phyloP scores from a whole-genome alignment of 2,797 vertebrate species.

The Pseudomugil gertrudae region DNA sequence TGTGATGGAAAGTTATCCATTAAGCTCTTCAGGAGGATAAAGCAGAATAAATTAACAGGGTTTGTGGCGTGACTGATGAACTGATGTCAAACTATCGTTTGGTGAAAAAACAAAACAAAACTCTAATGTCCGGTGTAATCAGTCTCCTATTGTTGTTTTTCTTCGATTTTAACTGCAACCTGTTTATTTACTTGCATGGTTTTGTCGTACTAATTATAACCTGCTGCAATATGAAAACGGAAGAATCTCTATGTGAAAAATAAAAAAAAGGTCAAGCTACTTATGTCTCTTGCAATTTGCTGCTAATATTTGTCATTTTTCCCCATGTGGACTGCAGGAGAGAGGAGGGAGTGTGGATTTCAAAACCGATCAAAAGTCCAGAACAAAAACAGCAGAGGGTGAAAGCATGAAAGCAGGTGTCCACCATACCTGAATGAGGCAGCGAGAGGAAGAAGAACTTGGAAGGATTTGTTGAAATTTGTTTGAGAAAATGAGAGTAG shows the following conservation, averaged over 20 bases:
- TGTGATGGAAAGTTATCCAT: slow-evolving; percentile 57
- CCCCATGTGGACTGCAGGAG: slow-evolving; percentile 36
- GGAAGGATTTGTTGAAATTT: slow-evolving; percentile 27
- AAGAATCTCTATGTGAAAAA: slow-evolving; percentile 52
- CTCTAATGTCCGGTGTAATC: slow-evolving; percentile 51
- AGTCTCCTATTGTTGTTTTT: slow-evolving; percentile 43
- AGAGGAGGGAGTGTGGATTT: slow-evolving; percentile 23
- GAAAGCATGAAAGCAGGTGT: slow-evolving; percentile 54
- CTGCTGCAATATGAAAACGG: slow-evolving; percentile 58
- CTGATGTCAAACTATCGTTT: slow-evolving; percentile 55
- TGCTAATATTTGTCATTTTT: slow-evolving; percentile 55
- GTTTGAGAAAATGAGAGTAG: slow-evolving; percentile 19
- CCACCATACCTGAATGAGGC: slow-evolving; percentile 61
- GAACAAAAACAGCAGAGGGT: slow-evolving; percentile 51
- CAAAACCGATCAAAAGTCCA: slow-evolving; percentile 55
- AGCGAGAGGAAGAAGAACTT: slow-evolving; percentile 53
- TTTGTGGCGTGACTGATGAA: slow-evolving; percentile 58
- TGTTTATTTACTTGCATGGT: slow-evolving; percentile 56
- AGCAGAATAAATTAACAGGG: slow-evolving; percentile 26
- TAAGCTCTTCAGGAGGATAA: slow-evolving; percentile 42
- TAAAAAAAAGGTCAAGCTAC: slow-evolving; percentile 68
- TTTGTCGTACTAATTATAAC: slow-evolving; percentile 62
- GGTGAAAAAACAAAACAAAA: slow-evolving; percentile 33
- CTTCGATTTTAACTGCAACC: slow-evolving; percentile 47
- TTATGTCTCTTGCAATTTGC: slow-evolving; percentile 35